Percentiles rank a stretch among this genome's conserved stretches.
phyloP scores from a whole-genome alignment of 2,113 vertebrate genomes.

The Megaceryle torquata region DNA sequence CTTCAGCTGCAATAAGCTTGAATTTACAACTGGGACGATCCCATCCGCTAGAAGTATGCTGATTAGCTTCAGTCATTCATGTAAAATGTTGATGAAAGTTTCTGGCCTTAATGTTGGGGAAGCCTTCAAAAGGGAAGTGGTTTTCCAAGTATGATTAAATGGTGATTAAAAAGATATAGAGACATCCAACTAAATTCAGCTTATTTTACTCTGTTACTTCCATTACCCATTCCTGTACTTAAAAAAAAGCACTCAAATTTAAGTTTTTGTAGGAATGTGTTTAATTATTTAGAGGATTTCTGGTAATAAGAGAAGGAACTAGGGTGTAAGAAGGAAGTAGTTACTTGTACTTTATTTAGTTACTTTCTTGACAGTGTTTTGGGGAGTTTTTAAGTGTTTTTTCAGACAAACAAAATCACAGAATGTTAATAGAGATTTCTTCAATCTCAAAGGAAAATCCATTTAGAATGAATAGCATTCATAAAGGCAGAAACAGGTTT shows the following conservation, averaged over 20 bases:
- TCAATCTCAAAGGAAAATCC: background rate
- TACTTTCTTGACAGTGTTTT: background rate
- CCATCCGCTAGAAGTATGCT: background rate
- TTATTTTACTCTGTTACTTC: background rate
- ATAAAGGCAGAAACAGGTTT: background rate
- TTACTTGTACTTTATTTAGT: background rate
- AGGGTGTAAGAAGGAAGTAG: background rate
- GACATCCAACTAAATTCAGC: background rate
- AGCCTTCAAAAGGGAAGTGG: constrained; percentile 38
- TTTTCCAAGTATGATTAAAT: constrained; percentile 38
- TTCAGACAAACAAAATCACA: background rate
- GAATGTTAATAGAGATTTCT: background rate
- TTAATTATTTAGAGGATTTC: background rate
- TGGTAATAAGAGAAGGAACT: background rate
- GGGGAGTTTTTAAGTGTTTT: background rate
- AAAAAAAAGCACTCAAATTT: background rate
- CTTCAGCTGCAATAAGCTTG: background rate
- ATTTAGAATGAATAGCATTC: background rate
- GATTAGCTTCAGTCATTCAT: constrained; percentile 31
- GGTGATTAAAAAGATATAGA: constrained; percentile 35
- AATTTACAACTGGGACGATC: background rate
- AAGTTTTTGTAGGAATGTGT: background rate
- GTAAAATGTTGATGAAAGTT: constrained; percentile 35
- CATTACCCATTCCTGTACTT: background rate
- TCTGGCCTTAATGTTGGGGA: constrained; percentile 2